phyloP scores from a whole-genome alignment of 35 echinoderm and acorn worm genomes.

The Stichopus chloronotus region DNA sequence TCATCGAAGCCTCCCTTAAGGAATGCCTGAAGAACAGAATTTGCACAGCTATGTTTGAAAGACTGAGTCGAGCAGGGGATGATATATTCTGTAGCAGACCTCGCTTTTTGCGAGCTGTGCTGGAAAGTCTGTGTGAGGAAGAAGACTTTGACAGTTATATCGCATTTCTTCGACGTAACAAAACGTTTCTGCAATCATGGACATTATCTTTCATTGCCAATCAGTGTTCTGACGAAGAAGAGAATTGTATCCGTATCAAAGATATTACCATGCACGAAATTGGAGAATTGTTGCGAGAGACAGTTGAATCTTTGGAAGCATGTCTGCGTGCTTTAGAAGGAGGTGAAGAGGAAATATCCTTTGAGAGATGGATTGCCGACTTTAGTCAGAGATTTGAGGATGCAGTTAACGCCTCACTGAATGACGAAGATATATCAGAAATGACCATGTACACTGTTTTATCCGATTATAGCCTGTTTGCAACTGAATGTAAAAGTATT shows the following conservation, averaged over 20 bases:
- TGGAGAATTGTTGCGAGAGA: background rate
- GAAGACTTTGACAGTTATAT: conserved; percentile 27
- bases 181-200: background rate
- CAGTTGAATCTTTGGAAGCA: conserved; percentile 24
- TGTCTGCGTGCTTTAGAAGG: background rate
- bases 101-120: background rate
- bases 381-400: background rate
- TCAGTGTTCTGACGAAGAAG: background rate
- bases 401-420: background rate
- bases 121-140: conserved; percentile 12
- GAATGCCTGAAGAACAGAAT: conserved; percentile 12
- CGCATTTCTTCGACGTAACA: background rate
- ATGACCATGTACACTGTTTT: background rate
- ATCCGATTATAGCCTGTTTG: background rate
- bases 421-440: conserved; percentile 7
- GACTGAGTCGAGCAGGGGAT: conserved; percentile 34
- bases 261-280: conserved; percentile 1
- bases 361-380: background rate
- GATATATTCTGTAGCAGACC: conserved; percentile 33
- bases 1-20: background rate
- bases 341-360: background rate
- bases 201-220: conserved; percentile 15
- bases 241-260: background rate
- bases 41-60: conserved; percentile 16
- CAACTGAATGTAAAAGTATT: conserved; percentile 4